These are phyloP conservation scores for Plutella xylostella DNA, from an alignment of 2,888 invertebrate genomes.

Conservation along the genomic window DNA sequence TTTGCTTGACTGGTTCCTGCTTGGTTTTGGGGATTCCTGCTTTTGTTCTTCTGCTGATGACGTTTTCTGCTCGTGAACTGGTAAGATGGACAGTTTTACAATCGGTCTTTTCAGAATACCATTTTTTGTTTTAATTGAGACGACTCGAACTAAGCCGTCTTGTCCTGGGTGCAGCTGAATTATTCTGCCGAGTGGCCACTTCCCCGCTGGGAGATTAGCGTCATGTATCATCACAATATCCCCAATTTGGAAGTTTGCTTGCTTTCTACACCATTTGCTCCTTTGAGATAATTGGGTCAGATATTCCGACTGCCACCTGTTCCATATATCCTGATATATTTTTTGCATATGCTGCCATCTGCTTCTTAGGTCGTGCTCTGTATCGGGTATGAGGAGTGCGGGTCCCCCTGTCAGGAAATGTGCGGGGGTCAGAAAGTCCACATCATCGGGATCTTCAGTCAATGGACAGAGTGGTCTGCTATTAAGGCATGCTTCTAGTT, in stretches of 20 bases:
- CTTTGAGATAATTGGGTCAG: constrained; percentile 7
- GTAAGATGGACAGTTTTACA: constrained; percentile 11
- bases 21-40: no score
- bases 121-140: constrained; percentile 15
- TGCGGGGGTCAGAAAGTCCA: constrained; percentile 4
- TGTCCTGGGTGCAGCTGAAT: constrained; percentile 12
- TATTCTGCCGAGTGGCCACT: constrained; percentile 11
- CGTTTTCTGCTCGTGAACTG: background rate
- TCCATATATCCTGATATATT: constrained; percentile 10
- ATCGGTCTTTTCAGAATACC: constrained; percentile 8
- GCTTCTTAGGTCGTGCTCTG: background rate
- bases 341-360: constrained; percentile 4
- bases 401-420: constrained; percentile 7
- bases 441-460: constrained; percentile 4
- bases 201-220: constrained; percentile 12
- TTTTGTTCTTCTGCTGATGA: background rate
- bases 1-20: no score
- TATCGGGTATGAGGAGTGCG: background rate
- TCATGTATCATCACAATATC: constrained; percentile 15
- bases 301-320: constrained; percentile 15
- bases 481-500: no score
- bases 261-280: constrained; percentile 10
- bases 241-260: constrained; percentile 5
- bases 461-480: constrained; percentile 3
- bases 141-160: constrained; percentile 14